Percentiles rank a stretch among this genome's conserved stretches.
Evolutionary conservation across 2,888 invertebrate genomes (phyloP).

Genomic region (Catocala nupta): DNA sequence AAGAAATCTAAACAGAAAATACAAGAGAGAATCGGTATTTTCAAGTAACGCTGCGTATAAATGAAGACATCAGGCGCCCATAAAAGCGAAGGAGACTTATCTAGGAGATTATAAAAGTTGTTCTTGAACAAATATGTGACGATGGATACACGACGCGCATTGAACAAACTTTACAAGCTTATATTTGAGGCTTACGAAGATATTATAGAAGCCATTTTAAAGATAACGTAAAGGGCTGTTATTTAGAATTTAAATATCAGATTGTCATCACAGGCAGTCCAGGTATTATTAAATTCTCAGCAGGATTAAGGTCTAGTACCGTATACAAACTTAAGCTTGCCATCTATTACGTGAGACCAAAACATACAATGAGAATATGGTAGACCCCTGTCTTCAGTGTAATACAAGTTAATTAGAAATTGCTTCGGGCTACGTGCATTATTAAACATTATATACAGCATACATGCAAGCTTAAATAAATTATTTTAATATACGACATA

Average conservation of each 20-base stretch:
- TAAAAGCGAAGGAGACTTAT: slow-evolving; percentile 22
- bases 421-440: too few species aligned
- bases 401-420: too few species aligned
- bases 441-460: too few species aligned
- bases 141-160: slow-evolving; percentile 1
- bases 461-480: too few species aligned
- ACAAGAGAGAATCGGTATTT: neutral
- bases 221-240: neutral
- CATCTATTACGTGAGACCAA: too few species aligned
- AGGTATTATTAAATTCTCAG: too few species aligned
- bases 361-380: too few species aligned
- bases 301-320: too few species aligned
- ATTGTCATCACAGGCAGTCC: too few species aligned
- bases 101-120: slow-evolving; percentile 20
- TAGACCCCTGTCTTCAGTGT: too few species aligned
- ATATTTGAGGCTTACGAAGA: neutral
- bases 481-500: neutral
- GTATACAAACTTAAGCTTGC: too few species aligned
- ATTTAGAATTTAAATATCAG: neutral
- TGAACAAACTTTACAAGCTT: slow-evolving; percentile 10
- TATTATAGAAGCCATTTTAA: neutral
- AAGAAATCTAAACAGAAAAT: too few species aligned
- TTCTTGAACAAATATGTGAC: slow-evolving; percentile 14
- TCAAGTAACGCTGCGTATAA: slow-evolving; percentile 11
- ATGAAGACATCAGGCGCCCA: slow-evolving; percentile 17